Evolutionary conservation across 2,888 invertebrate species (phyloP), one percentile per base, ranked within the genome.

Genomic region (Acrocyrtus sp.): DNA sequence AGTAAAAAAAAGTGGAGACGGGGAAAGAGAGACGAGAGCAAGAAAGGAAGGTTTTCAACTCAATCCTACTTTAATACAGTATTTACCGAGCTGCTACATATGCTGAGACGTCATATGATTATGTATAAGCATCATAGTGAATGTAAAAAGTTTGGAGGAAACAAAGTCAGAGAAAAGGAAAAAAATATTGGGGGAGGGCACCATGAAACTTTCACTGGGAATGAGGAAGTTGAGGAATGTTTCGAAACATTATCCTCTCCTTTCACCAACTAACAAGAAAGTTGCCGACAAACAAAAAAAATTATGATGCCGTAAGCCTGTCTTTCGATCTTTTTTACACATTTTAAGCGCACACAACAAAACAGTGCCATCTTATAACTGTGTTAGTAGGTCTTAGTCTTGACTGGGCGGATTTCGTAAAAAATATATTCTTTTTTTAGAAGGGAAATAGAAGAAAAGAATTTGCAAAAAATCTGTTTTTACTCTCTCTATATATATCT

Each of bases 231-330:
- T 56, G 21, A 56, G 22, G 56, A 56, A 56, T 56, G 56, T 56
- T 56, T 56, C 56, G 12, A 56, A 56, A 56, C 41, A n/a, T n/a
- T n/a, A n/a, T 56, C 56, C 41, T 24, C 19, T 29, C 41, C 26
- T 26, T 56, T 39, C 6, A 53, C 17, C 29, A 53, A 29, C 50
- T n/a, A 50, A 47, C 10, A 21, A 47, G 47, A 47, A 17, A 22
- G 51, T 26, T 15, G 51, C 15, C 10, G 8, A 21, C 8, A 12
- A 4, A 22, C 4, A 12, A 22, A 50, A 12, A 50, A 50, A 50
- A n/a, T n/a, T n/a, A n/a, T n/a, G n/a, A n/a, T n/a, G n/a, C n/a
- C 4, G 3, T 21, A 50, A 22, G 10, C 15, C 34, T 53, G 15
- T 15, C 26, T 50, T 50, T 26, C 22, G 15, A 15, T 53, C 53